These are phyloP conservation scores for Vollenhovia emeryi DNA, from an alignment of 1,140 invertebrate species.

Conservation along the genomic window DNA sequence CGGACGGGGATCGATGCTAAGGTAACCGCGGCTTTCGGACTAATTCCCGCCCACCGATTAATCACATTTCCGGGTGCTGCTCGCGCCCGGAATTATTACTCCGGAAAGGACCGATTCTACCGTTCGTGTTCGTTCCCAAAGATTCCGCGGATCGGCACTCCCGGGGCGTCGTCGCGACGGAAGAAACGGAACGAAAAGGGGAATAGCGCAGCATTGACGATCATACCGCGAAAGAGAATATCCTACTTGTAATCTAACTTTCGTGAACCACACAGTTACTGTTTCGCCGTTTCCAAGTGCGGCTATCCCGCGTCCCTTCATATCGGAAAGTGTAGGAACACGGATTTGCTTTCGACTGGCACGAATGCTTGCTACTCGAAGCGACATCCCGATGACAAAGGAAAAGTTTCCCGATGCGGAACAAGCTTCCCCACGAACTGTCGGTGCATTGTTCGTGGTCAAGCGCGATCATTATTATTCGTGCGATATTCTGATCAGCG, in stretches of 20 bases:
- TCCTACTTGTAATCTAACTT: slow-evolving; percentile 46
- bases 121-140: neutral
- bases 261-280: slow-evolving; percentile 34
- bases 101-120: neutral
- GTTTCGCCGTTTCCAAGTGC: slow-evolving; percentile 36
- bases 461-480: slow-evolving; percentile 39
- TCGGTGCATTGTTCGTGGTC: slow-evolving; percentile 26
- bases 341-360: slow-evolving; percentile 56
- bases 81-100: slow-evolving; percentile 16
- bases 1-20: slow-evolving; percentile 58
- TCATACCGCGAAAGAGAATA: slow-evolving; percentile 2
- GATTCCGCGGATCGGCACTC: neutral
- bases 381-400: slow-evolving; percentile 52
- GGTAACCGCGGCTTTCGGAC: slow-evolving; percentile 54
- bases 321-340: slow-evolving; percentile 56
- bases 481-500: slow-evolving; percentile 15
- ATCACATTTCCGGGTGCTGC: slow-evolving; percentile 22
- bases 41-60: slow-evolving; percentile 49
- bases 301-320: slow-evolving; percentile 27
- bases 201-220: neutral
- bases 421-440: slow-evolving; percentile 26
- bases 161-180: neutral
- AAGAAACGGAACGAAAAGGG: neutral
- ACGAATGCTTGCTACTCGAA: slow-evolving; percentile 38
- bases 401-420: slow-evolving; percentile 52